Conservation (phyloP, 2,888 invertebrate genomes). For the Agrypnus murinus region DNA sequence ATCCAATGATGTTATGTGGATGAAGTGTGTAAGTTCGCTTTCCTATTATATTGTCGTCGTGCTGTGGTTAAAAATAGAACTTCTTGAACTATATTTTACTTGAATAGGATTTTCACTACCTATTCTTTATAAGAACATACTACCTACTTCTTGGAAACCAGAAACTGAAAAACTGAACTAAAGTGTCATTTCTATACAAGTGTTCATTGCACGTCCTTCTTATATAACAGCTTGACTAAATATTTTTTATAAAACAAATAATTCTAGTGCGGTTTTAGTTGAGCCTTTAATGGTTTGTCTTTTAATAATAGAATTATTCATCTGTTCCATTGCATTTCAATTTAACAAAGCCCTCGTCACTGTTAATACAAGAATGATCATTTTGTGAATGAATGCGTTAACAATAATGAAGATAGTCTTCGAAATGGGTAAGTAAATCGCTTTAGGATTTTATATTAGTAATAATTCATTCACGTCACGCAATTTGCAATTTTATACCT, state of each 20-base stretch:
- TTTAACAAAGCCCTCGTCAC: conserved; percentile 5
- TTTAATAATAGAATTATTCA: too few species aligned
- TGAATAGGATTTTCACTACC: conserved; percentile 5
- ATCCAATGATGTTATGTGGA: not conserved
- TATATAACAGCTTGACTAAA: too few species aligned
- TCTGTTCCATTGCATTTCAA: not conserved
- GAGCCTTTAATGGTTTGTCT: too few species aligned
- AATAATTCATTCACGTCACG: conserved; percentile 31
- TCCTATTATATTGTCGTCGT: not conserved
- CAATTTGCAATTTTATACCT: conserved; percentile 32
- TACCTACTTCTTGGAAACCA: not conserved
- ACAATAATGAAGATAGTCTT: conserved; percentile 17
- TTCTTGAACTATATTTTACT: conserved; percentile 8
- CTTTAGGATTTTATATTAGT: conserved; percentile 15
- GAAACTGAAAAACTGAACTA: not conserved
- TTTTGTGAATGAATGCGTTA: conserved; percentile 23
- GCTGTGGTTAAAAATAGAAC: conserved; percentile 15
- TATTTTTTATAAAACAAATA: too few species aligned
- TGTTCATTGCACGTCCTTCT: too few species aligned
- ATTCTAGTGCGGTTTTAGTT: too few species aligned
- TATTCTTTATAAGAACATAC: not conserved
- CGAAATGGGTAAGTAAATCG: conserved; percentile 13
- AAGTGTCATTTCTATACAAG: too few species aligned
- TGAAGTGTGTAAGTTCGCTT: conserved; percentile 11
- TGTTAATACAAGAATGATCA: not conserved